Conservation (phyloP, 2,888 invertebrate species). For the Catotricha subobsoleta region DNA sequence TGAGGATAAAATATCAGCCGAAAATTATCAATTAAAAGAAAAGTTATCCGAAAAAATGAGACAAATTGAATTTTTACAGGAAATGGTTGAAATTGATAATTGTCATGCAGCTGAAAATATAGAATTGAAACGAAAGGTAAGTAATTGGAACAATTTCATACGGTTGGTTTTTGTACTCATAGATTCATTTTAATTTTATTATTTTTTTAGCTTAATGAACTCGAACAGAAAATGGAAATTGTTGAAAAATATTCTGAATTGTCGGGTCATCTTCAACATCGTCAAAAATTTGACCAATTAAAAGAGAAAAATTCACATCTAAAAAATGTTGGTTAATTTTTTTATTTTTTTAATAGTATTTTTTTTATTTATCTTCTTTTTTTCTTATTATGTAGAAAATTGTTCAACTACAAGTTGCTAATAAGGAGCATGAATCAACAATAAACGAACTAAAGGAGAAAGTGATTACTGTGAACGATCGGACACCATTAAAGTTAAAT, state of each 20-base stretch:
- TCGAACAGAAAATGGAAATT: constrained; percentile 7
- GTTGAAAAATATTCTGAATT: constrained; percentile 10
- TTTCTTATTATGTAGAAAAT: constrained; percentile 11
- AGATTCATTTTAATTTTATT: not conserved
- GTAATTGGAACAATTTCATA: not conserved
- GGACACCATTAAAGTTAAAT: constrained; percentile 5
- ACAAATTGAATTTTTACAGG: constrained; percentile 12
- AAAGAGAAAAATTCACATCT: constrained; percentile 12
- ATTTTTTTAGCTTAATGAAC: not conserved
- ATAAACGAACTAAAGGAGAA: constrained; percentile 12
- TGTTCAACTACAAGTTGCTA: constrained; percentile 9
- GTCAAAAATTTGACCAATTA: constrained; percentile 9
- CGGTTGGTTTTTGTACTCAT: not conserved
- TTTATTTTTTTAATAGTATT: not conserved
- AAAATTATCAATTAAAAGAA: constrained; percentile 12
- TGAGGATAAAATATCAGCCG: constrained; percentile 11
- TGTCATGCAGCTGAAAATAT: constrained; percentile 11
- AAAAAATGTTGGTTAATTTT: constrained; percentile 12
- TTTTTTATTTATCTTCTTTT: too few relatives aligned
- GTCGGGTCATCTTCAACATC: not conserved
- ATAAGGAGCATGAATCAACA: constrained; percentile 12
- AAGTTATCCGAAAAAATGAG: constrained; percentile 11
- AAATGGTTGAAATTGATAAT: constrained; percentile 13
- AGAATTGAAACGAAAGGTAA: constrained; percentile 11
- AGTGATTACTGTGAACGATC: constrained; percentile 2